Conservation (phyloP, 2,888 invertebrate genomes). For the Tigriopus californicus region DNA sequence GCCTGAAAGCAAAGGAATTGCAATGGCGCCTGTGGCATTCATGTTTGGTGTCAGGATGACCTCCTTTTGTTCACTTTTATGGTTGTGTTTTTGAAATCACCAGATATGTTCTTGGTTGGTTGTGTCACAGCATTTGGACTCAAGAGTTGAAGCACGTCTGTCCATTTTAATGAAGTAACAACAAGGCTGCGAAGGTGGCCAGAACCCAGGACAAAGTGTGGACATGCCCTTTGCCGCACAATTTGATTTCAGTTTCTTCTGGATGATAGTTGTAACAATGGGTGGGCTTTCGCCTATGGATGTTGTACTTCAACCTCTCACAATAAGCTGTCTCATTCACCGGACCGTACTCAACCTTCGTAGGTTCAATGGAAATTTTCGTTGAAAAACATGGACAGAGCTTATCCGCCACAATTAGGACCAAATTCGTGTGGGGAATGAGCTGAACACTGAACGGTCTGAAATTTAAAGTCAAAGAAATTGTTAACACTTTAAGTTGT, state of each 20-base stretch:
- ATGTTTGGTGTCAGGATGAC: too few relatives aligned
- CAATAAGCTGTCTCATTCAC: slow-evolving; percentile 20
- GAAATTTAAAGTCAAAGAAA: slow-evolving; percentile 21
- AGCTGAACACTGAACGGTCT: slow-evolving; percentile 82
- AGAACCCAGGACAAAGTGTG: too few relatives aligned
- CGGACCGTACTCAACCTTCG: slow-evolving; percentile 23
- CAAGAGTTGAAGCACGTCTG: too few relatives aligned
- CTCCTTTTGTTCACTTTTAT: too few relatives aligned
- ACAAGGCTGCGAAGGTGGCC: too few relatives aligned
- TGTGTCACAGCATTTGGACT: too few relatives aligned
- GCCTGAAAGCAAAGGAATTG: too few relatives aligned
- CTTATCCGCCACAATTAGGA: slow-evolving; percentile 59
- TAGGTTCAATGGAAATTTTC: slow-evolving; percentile 57
- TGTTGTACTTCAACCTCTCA: slow-evolving; percentile 38
- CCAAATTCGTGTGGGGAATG: slow-evolving; percentile 71
- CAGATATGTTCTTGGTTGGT: too few relatives aligned
- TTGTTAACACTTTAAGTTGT: slow-evolving; percentile 5
- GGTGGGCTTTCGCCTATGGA: slow-evolving; percentile 50
- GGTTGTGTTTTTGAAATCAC: too few relatives aligned
- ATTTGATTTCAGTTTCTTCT: slow-evolving; percentile 31
- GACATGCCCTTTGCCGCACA: background rate
- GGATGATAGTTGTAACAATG: slow-evolving; percentile 69
- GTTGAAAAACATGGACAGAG: slow-evolving; percentile 57
- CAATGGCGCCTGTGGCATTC: too few relatives aligned
- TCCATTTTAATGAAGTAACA: too few relatives aligned